A percentile compares a stretch with the other conserved stretches of the same genome.
These are phyloP conservation scores for Bos taurus DNA, from an alignment of 2,113 vertebrate species.

Conservation along the genomic window ARS-UCD2.0 NC_037334.1:57181501-57182000, in stretches of 20 bases:
- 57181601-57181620: not conserved
- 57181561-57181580: not conserved
- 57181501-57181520: not conserved
- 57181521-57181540: not conserved
- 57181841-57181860: not conserved
- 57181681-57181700: not conserved
- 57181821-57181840: not conserved
- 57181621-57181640: not conserved
- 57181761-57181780: not conserved
- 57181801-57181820: not conserved
- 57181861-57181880: not conserved
- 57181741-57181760: not conserved
- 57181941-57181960: not conserved
- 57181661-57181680: not conserved
- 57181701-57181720: not conserved
- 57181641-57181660: not conserved
- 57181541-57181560: not conserved
- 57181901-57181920: not conserved
- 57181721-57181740: not conserved
- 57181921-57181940: not conserved
- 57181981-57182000: not conserved
- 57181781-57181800: not conserved
- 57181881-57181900: not conserved
- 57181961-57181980: not conserved
- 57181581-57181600: not conserved